Evolutionary conservation across 1,140 invertebrate species (phyloP), one percentile per base, ranked within the genome.

Genomic region (Brachionus angularis): DNA sequence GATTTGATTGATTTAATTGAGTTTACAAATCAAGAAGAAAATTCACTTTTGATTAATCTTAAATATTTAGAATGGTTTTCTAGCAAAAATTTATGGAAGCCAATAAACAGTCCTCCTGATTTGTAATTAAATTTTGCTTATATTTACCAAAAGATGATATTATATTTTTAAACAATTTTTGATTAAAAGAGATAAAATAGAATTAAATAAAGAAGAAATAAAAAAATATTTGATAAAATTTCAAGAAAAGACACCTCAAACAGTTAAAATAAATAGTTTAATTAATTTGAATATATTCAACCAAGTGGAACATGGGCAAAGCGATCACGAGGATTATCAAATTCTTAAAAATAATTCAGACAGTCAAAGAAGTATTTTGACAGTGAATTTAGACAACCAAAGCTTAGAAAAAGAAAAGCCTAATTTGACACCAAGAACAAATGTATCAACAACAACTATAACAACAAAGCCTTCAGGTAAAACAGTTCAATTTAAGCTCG

Each of bases 401-500:
- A 58, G 25, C 34, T 31, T 36, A 12, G 14, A 21, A 14, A 53
- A 33, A 16, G 27, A n/a, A n/a, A n/a, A n/a, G n/a, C n/a, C n/a
- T n/a, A n/a, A n/a, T n/a, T n/a, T n/a, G n/a, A n/a, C n/a, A n/a
- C n/a, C n/a, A n/a, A n/a, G n/a, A n/a, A n/a, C n/a, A n/a, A n/a
- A n/a, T n/a, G n/a, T n/a, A n/a, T 21, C 2, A 34, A 58, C 4
- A 58, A n/a, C 0, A 16, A 3, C 31, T 58, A n/a, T n/a, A n/a
- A n/a, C n/a, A n/a, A n/a, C 53, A 8, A 34, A 39, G 5, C 39
- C 34, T 14, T 58, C 53, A 21, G 39, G 39, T 42, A 58, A 58
- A 58, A 58, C 39, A 34, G 53, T 58, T 36, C 53, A 58, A 36
- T 58, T 58, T 42, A 58, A 36, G 53, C 33, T 58, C 12, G 53